Evolutionary conservation across 2,797 vertebrate genomes (phyloP).

Genomic region (Hypotaenidia okinawae): DNA sequence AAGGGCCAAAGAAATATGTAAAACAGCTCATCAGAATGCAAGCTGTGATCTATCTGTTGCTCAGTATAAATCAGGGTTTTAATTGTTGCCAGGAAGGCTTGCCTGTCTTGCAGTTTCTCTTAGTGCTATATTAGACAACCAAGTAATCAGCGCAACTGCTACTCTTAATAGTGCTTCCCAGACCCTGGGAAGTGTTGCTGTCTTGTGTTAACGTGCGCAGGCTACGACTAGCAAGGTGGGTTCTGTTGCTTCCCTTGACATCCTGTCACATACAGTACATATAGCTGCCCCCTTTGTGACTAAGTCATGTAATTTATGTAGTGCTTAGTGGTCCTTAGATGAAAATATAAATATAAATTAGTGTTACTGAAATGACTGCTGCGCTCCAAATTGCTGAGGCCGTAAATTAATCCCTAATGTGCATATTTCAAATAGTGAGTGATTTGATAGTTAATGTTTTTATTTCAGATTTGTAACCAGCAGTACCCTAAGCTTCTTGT

Average conservation of each 20-base stretch:
- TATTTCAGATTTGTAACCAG: background rate
- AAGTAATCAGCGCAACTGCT: background rate
- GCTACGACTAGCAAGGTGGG: background rate
- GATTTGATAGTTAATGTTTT: background rate
- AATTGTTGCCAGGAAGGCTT: constrained; percentile 38
- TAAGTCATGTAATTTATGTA: background rate
- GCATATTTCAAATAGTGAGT: background rate
- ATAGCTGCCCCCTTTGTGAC: background rate
- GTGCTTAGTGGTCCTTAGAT: background rate
- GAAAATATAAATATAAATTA: constrained; percentile 27
- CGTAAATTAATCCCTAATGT: constrained; percentile 26
- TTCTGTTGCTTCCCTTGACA: background rate
- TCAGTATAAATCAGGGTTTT: constrained; percentile 26
- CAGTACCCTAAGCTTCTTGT: background rate
- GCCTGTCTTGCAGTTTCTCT: background rate
- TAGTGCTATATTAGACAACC: background rate
- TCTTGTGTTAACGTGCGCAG: background rate
- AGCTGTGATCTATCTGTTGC: constrained; percentile 18
- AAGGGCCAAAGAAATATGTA: constrained; percentile 30
- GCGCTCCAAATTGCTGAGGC: background rate
- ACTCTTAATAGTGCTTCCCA: background rate
- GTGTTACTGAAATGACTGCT: background rate
- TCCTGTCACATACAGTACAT: background rate
- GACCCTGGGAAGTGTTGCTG: background rate
- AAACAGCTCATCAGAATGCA: constrained; percentile 55